Conservation (phyloP, 2,113 vertebrate species). For the Siniperca knerii region DNA sequence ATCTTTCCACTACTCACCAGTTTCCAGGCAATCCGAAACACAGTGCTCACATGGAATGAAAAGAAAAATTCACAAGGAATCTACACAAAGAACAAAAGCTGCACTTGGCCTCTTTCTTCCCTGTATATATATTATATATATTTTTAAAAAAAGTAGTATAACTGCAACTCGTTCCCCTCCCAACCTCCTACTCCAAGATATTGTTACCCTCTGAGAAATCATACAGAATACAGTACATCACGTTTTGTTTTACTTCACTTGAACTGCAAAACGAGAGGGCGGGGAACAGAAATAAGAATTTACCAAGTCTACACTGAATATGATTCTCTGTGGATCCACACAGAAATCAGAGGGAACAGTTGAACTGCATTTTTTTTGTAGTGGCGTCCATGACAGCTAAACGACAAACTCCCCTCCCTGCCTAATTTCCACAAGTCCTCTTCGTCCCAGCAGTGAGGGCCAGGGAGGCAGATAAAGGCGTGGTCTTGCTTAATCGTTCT, state of each 20-base stretch:
- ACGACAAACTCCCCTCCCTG: constrained; percentile 71
- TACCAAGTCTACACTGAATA: constrained; percentile 84
- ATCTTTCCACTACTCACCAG: constrained; percentile 71
- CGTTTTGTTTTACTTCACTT: constrained; percentile 87
- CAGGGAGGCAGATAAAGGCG: constrained; percentile 48
- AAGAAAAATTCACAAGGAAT: constrained; percentile 79
- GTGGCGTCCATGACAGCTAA: constrained; percentile 79
- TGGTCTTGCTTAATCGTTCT: constrained; percentile 88
- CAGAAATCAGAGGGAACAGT: constrained; percentile 77
- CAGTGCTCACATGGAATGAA: constrained; percentile 84
- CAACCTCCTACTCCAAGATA: constrained; percentile 66
- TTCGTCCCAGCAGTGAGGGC: constrained; percentile 55
- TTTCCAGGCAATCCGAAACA: constrained; percentile 61
- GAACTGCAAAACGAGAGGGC: constrained; percentile 83
- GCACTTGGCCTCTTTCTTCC: constrained; percentile 69
- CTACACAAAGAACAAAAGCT: constrained; percentile 75
- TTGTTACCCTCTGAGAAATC: constrained; percentile 79
- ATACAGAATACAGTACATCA: constrained; percentile 88
- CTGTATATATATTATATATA: constrained; percentile 35
- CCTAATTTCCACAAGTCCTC: constrained; percentile 72
- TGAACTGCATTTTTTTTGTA: constrained; percentile 75
- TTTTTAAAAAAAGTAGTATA: constrained; percentile 50
- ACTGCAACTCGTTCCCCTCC: constrained; percentile 67
- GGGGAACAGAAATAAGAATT: constrained; percentile 78
- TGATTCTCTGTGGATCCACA: constrained; percentile 79